Evolutionary conservation across 2,797 vertebrate species (phyloP), one percentile per base, ranked within the genome.

Genomic region (Muscicapa striata): DNA sequence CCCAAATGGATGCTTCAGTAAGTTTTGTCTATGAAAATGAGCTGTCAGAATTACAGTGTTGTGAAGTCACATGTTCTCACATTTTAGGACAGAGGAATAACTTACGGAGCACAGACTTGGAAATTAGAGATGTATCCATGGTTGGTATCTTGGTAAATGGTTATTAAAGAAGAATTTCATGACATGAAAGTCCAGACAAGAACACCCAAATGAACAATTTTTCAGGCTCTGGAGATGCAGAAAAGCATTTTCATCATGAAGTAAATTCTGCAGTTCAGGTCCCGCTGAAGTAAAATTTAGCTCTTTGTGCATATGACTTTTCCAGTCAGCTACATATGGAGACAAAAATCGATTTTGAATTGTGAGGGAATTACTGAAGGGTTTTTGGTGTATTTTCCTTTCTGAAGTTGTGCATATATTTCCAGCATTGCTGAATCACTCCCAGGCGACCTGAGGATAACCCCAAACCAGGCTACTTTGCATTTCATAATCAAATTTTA

Each of bases 401-500:
- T 36, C 34, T 74, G 38, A 84, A 68, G 29, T 17, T 66, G 52
- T 63, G 41, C 34, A n/a, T 52, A 11, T 67, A 68, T 66, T 94
- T 29, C 59, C 52, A 86, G 20, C 43, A 43, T 61, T 84, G 40
- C 81, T 89, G 77, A 91, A 72, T 95, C 59, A 88, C 43, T 89
- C 51, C 34, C 30, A 51, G 40, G 51, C 21, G 59, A 77, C 74
- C 66, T 57, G 32, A 67, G 70, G 36, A 51, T 90, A 83, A 84
- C 83, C 75, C 30, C 57, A 91, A 46, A 72, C 34, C 1, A 6
- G 34, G 69, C 58, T 94, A 49, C 45, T 91, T 94, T 78, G 8
- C 58, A 43, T 83, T 94, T 91, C 59, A 27, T 91, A 77, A 84
- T 80, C 54, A 75, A 77, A 94, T 89, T 79, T 72, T 15, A 15